Percentiles rank a stretch among this genome's conserved stretches.
phyloP scores from a whole-genome alignment of 2,888 invertebrate genomes.

The Mamestra brassicae region DNA sequence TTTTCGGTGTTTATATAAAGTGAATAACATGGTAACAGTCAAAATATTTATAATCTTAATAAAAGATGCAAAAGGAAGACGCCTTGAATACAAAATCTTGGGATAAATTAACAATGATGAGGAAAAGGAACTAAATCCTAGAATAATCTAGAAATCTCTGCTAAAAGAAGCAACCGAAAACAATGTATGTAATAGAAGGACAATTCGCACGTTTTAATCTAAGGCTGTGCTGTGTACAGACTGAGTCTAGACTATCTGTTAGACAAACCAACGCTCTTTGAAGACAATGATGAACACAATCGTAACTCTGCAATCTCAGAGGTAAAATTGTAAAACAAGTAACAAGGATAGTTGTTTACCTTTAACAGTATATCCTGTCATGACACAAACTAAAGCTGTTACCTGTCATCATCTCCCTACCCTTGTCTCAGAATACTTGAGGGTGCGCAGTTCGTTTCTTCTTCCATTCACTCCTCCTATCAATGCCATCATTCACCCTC shows the following conservation, averaged over 20 bases:
- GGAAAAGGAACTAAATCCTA: constrained; percentile 24
- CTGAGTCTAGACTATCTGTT: not conserved
- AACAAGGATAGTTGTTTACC: too few relatives aligned
- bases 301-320: not conserved
- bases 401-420: not conserved
- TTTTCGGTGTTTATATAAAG: constrained; percentile 14
- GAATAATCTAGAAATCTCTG: constrained; percentile 5
- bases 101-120: constrained; percentile 13
- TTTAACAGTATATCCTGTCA: not conserved
- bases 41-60: constrained; percentile 11
- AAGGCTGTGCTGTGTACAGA: not conserved
- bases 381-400: not conserved
- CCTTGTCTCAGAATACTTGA: not conserved
- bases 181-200: not conserved
- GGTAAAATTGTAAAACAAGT: not conserved
- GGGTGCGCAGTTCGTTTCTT: not conserved
- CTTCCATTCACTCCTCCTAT: not conserved
- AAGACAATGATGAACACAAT: not conserved
- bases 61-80: not conserved
- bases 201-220: constrained; percentile 17
- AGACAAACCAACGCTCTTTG: not conserved
- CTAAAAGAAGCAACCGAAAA: not conserved
- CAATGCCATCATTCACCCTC: not conserved
- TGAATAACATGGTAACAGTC: not conserved
- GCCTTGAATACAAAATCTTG: not conserved